Evolutionary conservation across 2,113 vertebrate species (phyloP), one percentile per base, ranked within the genome.

Genomic region (Cepphus grylle): DNA sequence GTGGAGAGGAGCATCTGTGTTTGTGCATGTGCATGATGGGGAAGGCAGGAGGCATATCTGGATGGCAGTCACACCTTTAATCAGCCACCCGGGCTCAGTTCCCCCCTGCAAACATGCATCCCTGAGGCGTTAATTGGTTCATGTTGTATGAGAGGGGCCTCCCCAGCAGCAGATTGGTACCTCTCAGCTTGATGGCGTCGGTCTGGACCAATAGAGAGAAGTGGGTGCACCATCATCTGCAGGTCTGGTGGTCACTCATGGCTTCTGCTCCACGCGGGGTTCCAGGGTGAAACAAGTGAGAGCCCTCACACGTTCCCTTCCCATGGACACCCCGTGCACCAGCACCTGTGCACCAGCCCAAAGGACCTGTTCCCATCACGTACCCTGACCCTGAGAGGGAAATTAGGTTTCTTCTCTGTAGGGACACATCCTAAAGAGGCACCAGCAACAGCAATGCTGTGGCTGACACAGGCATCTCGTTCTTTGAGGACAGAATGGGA

Each of bases 31-130:
- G 65, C 10, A 3, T 21, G 81, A 59, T 25, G 17, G 76, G n/a
- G 52, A 72, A 95, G 58, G 49, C 42, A 62, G 79, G 62, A 93
- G 71, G 71, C 45, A 40, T 36, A 61, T 71, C 63, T 62, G 80
- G 67, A 27, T 18, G 29, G 70, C 53, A 93, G 55, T 90, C 86
- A 73, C 43, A 77, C 91, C 76, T 94, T 89, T 80, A 36, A 82
- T 88, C 91, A 82, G 79, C 78, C 42, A 29, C 65, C 27, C 9
- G 2, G 70, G 56, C 81, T 81, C 45, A 29, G 78, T 34, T 85
- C 17, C 65, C 59, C 59, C 58, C 32, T 50, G 52, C 65, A 66
- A 66, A 72, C 14, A 29, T 36, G 27, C 59, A n/a, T 42, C 32
- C 6, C 42, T 40, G 38, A 73, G 45, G 45, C 22, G 74, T 52